Percentiles rank a stretch among this genome's conserved stretches.
Evolutionary conservation across 1,140 invertebrate genomes (phyloP).

Genomic region (Danaus plexippus): DNA sequence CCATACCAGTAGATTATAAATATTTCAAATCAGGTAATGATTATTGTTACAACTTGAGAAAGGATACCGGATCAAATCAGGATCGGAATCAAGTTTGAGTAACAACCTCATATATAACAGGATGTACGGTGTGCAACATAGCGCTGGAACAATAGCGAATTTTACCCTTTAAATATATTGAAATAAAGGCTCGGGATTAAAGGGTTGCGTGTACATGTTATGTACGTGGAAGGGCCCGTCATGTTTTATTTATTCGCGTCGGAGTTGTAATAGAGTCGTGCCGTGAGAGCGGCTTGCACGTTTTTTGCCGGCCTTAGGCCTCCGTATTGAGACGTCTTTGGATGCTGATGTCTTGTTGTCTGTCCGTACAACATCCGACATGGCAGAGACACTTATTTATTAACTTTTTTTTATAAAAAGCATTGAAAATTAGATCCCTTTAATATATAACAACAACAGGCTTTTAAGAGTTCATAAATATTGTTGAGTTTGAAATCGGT

Average conservation of each 20-base stretch:
- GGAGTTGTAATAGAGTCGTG: slow-evolving; percentile 69
- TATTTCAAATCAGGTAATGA: slow-evolving; percentile 17
- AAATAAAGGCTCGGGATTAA: slow-evolving; percentile 19
- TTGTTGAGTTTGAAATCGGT: too few species aligned
- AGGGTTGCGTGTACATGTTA: slow-evolving; percentile 37
- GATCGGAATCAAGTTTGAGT: slow-evolving; percentile 55
- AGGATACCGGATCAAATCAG: slow-evolving; percentile 48
- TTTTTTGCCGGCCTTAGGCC: slow-evolving; percentile 61
- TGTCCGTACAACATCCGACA: slow-evolving; percentile 59
- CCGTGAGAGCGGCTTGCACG: slow-evolving; percentile 60
- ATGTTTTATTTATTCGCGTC: slow-evolving; percentile 71
- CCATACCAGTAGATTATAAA: slow-evolving; percentile 19
- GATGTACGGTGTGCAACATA: slow-evolving; percentile 17
- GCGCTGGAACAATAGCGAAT: slow-evolving; percentile 6
- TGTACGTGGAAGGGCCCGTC: slow-evolving; percentile 65
- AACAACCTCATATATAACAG: slow-evolving; percentile 45
- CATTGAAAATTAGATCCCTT: background rate
- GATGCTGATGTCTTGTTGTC: slow-evolving; percentile 67
- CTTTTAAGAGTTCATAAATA: too few species aligned
- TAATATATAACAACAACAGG: slow-evolving; percentile 1
- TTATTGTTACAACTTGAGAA: slow-evolving; percentile 22
- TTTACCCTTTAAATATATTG: slow-evolving; percentile 18
- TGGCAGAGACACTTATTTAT: slow-evolving; percentile 60
- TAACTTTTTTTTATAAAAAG: slow-evolving; percentile 27
- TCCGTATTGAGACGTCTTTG: slow-evolving; percentile 65